Conservation (phyloP, 2,113 vertebrate genomes). For the Entosphenus tridentatus region DNA sequence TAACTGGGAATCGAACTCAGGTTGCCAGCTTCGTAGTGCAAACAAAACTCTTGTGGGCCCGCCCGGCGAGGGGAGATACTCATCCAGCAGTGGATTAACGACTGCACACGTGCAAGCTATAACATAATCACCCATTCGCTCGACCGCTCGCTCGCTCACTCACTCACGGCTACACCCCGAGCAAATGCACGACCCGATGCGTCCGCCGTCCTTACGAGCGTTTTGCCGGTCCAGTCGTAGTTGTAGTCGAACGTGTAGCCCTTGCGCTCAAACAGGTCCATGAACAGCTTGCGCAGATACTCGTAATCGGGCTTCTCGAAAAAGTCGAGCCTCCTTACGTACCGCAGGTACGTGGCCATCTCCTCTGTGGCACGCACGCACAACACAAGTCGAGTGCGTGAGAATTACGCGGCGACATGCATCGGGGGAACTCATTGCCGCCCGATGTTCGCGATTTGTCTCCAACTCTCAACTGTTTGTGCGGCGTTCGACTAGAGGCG, state of each 20-base stretch:
- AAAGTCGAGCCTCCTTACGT: conserved; percentile 83
- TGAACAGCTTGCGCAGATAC: conserved; percentile 80
- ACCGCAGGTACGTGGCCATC: conserved; percentile 92
- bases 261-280: conserved; percentile 82
- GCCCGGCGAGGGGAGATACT: too few relatives aligned
- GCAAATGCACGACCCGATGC: too few relatives aligned
- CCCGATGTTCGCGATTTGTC: conserved; percentile 8
- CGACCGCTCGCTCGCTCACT: too few relatives aligned
- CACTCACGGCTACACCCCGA: too few relatives aligned
- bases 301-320: conserved; percentile 97
- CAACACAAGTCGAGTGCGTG: conserved; percentile 5
- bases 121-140: too few relatives aligned
- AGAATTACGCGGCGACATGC: conserved; percentile 6
- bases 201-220: conserved; percentile 49
- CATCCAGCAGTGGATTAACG: too few relatives aligned
- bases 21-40: too few relatives aligned
- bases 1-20: too few relatives aligned
- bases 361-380: conserved; percentile 41
- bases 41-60: too few relatives aligned
- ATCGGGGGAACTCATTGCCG: conserved; percentile 10
- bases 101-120: too few relatives aligned
- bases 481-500: too few relatives aligned
- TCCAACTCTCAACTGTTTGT: not conserved
- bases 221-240: conserved; percentile 93
- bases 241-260: conserved; percentile 91